These are phyloP conservation scores for Lepetodrilus schrolli DNA, from an alignment of 2,888 invertebrate species.

Conservation along the genomic window DNA sequence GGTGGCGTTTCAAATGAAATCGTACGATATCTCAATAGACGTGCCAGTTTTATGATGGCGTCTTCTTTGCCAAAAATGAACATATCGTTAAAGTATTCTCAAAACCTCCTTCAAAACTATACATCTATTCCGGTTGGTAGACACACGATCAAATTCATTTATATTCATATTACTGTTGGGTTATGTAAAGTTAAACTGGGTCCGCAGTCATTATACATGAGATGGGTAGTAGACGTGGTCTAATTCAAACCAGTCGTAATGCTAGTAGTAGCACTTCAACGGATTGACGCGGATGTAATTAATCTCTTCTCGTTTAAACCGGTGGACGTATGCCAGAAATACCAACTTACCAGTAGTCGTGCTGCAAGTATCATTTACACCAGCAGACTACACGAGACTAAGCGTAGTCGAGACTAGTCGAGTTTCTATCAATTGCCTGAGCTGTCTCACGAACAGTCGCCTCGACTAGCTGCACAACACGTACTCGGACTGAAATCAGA, in stretches of 20 bases:
- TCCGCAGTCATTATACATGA: too few relatives aligned
- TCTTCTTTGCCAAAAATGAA: too few relatives aligned
- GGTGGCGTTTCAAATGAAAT: too few relatives aligned
- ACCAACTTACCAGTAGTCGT: not conserved
- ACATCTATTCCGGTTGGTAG: too few relatives aligned
- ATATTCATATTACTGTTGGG: too few relatives aligned
- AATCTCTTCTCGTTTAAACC: not conserved
- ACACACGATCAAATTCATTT: too few relatives aligned
- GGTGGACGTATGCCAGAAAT: not conserved
- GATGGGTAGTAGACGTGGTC: too few relatives aligned
- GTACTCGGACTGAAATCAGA: not conserved
- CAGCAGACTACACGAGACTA: not conserved
- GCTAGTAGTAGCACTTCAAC: not conserved
- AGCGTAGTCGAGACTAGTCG: conserved; percentile 9
- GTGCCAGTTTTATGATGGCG: too few relatives aligned
- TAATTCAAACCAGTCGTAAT: not conserved
- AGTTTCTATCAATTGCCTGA: not conserved
- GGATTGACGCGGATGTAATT: not conserved
- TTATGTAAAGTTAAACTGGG: too few relatives aligned
- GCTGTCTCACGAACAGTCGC: not conserved
- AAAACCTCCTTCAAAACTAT: too few relatives aligned
- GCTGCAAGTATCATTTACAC: not conserved
- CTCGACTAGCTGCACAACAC: not conserved
- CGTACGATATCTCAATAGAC: too few relatives aligned
- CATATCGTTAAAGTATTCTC: too few relatives aligned